Base-by-base conservation (phyloP, 2,113 vertebrate genomes). In the Donacobius atricapilla region DNA sequence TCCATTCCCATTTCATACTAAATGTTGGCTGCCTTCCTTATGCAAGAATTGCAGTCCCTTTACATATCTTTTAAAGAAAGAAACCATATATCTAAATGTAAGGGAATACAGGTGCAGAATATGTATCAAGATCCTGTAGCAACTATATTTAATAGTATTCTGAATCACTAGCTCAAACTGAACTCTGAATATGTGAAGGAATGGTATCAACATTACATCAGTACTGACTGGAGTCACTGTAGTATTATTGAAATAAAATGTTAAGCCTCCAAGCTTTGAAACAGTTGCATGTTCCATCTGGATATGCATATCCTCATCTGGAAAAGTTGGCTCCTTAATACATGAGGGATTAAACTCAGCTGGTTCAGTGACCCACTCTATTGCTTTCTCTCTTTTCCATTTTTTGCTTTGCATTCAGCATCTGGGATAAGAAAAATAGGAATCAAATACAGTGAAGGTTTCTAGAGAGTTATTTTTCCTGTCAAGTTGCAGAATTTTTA, bases 381-480 rank as follows among this genome's bases (percentile, higher is more conserved):
- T 96, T 10, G 97, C 98, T 97, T 99, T 96, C 3, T 92, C 94
- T 66, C 99, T 98, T 24, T 99, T 98, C 98, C 98, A 98, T 60
- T 97, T 95, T 97, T 97, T 98, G 98, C 95, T 98, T 99, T 96
- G 98, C 98, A 78, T 99, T 98, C 50, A 98, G 97, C 98, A 98
- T 98, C 98, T 99, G 58, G 85, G 66, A 45, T 75, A 90, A 94
- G 53, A 61, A 64, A 91, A 93, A 56, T 53, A 89, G 51, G 42
- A 75, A 82, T 65, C 30, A 56, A 50, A 87, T 56, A 83, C 5
- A 33, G 5, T 25, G 48, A 63, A 82, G 44, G 22, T 89, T 76
- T 83, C 54, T 51, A 50, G 28, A 53, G 27, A 39, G 15, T n/a
- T 39, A 27, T 45, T 83, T 83, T 80, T 84, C 27, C 48, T 60